Evolutionary conservation across 2,113 vertebrate species (phyloP), one percentile per base, ranked within the genome.

Genomic region (Corythornis cristatus): DNA sequence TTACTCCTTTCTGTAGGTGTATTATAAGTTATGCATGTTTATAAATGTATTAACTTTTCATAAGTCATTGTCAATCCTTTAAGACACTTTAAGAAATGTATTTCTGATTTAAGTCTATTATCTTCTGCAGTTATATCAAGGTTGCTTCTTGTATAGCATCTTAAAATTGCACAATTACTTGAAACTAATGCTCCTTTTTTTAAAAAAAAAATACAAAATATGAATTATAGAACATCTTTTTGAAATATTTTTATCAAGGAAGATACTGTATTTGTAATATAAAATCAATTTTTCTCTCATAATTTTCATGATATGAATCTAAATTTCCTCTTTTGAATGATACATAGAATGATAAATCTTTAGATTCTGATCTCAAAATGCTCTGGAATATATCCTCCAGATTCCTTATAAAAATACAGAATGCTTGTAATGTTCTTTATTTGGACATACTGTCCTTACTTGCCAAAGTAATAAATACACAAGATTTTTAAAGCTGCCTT

Each of bases 31-130:
- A 83, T 78, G 16, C 13, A 8, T 73, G 29, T 65, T 71, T 45
- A 74, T 84, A 92, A 91, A 94, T 57, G 6, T 26, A 84, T 67
- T 86, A 51, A 75, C 25, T 90, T 91, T 80, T 92, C 53, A 58
- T 33, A 83, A 83, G 3, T 79, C 11, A 3, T 43, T 81, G 50
- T 61, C 61, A 92, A 50, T 6, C 5, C 4, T 61, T 71, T 70
- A 84, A 45, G 42, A 37, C 5, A 78, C 29, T 83, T 68, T 37
- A 11, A 88, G 11, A 74, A 83, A 88, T 21, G 8, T 80, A 15
- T 90, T 91, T 80, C 51, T 83, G 21, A 76, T 77, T 67, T 94
- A 74, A 83, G 12, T 26, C 6, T 74, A 54, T 71, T 83, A 35
- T 43, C 9, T 89, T 83, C 26, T 61, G 18, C 25, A 51, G 60